Conservation (phyloP, 2,888 invertebrate genomes). For the Teleogryllus oceanicus region DNA sequence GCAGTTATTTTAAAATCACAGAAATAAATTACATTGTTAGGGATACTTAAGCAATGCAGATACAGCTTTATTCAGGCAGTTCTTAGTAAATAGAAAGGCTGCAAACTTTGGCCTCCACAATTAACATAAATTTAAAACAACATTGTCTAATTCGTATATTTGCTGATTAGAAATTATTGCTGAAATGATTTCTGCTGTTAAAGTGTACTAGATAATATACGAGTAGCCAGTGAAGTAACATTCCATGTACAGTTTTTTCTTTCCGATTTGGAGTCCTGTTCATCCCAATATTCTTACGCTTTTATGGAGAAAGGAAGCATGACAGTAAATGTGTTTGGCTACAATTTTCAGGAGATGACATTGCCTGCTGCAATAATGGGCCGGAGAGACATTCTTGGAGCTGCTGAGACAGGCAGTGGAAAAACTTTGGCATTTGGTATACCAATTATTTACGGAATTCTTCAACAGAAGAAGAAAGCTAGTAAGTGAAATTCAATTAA, state of each 20-base stretch:
- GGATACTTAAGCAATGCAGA: too few relatives aligned
- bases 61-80: too few relatives aligned
- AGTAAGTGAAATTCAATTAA: slow-evolving; percentile 29
- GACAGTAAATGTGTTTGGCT: background rate
- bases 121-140: background rate
- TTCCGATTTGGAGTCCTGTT: background rate
- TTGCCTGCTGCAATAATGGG: slow-evolving; percentile 83
- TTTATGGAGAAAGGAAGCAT: background rate
- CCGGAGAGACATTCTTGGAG: slow-evolving; percentile 89
- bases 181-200: background rate
- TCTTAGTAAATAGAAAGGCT: too few relatives aligned
- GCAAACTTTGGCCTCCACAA: background rate
- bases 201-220: background rate
- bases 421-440: slow-evolving; percentile 97
- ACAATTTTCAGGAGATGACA: slow-evolving; percentile 52
- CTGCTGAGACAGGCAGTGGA: slow-evolving; percentile 98
- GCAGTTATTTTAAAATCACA: too few relatives aligned
- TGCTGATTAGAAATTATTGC: background rate
- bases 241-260: background rate
- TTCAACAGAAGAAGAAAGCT: slow-evolving; percentile 61
- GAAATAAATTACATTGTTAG: too few relatives aligned
- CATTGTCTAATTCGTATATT: background rate
- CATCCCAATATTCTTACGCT: slow-evolving; percentile 21
- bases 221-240: background rate
- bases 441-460: slow-evolving; percentile 83